These are phyloP conservation scores for Clamator glandarius DNA, from an alignment of 2,797 vertebrate species.

Conservation along the genomic window DNA sequence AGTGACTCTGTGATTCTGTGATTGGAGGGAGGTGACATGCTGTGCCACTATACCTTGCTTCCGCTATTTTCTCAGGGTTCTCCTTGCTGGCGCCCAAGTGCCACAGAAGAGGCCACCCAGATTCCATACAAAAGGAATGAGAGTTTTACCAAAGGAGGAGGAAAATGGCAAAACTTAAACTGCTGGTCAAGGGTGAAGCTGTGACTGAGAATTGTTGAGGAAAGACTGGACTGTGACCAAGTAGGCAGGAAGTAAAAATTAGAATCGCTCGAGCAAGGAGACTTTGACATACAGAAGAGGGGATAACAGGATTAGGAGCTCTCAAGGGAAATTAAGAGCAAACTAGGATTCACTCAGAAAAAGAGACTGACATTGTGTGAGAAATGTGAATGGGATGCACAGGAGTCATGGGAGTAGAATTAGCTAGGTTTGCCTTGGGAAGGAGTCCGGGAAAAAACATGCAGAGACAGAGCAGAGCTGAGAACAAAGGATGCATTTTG, in stretches of 20 bases:
- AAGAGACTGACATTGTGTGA: slow-evolving; percentile 38
- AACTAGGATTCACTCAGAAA: slow-evolving; percentile 34
- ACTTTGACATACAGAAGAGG: slow-evolving; percentile 22
- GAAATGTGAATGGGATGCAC: slow-evolving; percentile 44
- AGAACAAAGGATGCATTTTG: slow-evolving; percentile 23
- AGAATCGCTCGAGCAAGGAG: not conserved
- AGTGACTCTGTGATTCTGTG: too few species aligned
- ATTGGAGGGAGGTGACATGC: not conserved
- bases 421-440: slow-evolving; percentile 45
- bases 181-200: not conserved
- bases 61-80: not conserved
- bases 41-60: not conserved
- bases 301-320: slow-evolving; percentile 59
- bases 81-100: not conserved
- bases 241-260: slow-evolving; percentile 61
- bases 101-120: not conserved
- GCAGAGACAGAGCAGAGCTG: not conserved
- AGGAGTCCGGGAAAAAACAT: slow-evolving; percentile 3
- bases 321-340: slow-evolving; percentile 44
- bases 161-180: not conserved
- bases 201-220: not conserved
- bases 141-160: not conserved
- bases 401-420: slow-evolving; percentile 53
- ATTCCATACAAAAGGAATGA: not conserved
- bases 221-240: slow-evolving; percentile 52